phyloP scores from a whole-genome alignment of 2,888 invertebrate genomes.

The Xestobium rufovillosum region DNA sequence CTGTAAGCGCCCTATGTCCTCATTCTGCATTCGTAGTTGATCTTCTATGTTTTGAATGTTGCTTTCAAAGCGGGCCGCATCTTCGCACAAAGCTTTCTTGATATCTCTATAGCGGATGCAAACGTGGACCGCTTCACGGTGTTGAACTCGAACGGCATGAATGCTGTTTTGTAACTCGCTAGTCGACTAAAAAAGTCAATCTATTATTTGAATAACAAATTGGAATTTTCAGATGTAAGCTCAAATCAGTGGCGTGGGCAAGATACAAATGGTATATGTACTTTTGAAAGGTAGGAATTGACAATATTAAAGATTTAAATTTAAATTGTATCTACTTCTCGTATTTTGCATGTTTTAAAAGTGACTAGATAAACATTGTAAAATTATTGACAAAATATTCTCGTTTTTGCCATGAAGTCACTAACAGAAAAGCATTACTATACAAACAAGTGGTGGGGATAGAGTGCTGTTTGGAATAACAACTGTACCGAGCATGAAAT shows the following conservation, averaged over 20 bases:
- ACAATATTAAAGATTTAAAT: no score
- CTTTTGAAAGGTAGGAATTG: no score
- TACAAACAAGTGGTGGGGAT: no score
- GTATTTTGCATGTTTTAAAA: no score
- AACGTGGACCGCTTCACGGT: slow-evolving; percentile 73
- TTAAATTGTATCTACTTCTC: no score
- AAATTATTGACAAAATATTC: no score
- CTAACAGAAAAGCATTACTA: no score
- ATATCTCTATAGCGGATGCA: slow-evolving; percentile 70
- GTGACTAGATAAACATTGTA: no score
- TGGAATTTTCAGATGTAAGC: slow-evolving; percentile 5
- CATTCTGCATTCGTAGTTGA: slow-evolving; percentile 57
- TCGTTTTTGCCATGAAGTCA: no score
- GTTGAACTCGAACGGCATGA: slow-evolving; percentile 71
- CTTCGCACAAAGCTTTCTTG: slow-evolving; percentile 59
- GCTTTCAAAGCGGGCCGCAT: slow-evolving; percentile 66
- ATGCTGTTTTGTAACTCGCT: slow-evolving; percentile 73
- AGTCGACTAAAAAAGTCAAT: slow-evolving; percentile 46
- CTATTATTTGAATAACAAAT: slow-evolving; percentile 21
- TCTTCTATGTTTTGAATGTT: slow-evolving; percentile 63
- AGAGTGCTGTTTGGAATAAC: no score
- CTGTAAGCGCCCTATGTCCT: slow-evolving; percentile 69
- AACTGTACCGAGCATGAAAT: no score
- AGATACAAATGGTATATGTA: no score
- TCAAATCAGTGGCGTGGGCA: background rate